Conservation (phyloP, 1,140 invertebrate species). For the Drosophila tani region DNA sequence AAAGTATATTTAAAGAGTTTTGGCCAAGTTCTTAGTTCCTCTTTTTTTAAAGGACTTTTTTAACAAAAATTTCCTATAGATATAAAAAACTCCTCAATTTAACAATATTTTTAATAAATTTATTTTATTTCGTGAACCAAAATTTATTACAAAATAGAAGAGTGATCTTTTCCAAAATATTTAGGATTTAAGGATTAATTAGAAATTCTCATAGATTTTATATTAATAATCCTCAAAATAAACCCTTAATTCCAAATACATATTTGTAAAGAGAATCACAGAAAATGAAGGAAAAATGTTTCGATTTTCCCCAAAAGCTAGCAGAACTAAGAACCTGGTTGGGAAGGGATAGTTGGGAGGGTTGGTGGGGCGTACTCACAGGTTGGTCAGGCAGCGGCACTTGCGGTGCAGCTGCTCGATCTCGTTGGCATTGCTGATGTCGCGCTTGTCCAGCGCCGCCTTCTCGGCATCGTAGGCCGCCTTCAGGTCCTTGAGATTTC, state of each 20-base stretch:
- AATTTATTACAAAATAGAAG: too few species aligned
- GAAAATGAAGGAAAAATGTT: background rate
- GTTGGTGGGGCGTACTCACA: constrained; percentile 83
- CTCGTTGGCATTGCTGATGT: constrained; percentile 85
- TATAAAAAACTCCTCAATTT: too few species aligned
- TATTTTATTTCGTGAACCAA: too few species aligned
- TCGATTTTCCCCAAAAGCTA: background rate
- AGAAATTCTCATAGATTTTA: too few species aligned
- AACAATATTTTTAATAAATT: too few species aligned
- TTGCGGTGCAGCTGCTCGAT: constrained; percentile 86
- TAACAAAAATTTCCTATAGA: too few species aligned
- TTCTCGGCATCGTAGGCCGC: constrained; percentile 82
- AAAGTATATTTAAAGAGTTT: constrained; percentile 1
- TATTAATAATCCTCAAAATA: too few species aligned
- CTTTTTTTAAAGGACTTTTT: too few species aligned
- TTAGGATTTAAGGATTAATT: too few species aligned
- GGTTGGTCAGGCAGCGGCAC: constrained; percentile 86
- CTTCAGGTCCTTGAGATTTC: constrained; percentile 82
- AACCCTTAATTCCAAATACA: background rate
- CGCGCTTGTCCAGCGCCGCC: constrained; percentile 78
- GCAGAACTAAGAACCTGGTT: background rate
- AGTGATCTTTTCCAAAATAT: too few species aligned
- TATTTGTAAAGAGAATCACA: background rate
- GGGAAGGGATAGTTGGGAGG: background rate
- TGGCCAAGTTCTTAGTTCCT: constrained; percentile 1